These are phyloP conservation scores for Arenicola marina DNA, from an alignment of 2,888 invertebrate genomes.

Conservation along the genomic window DNA sequence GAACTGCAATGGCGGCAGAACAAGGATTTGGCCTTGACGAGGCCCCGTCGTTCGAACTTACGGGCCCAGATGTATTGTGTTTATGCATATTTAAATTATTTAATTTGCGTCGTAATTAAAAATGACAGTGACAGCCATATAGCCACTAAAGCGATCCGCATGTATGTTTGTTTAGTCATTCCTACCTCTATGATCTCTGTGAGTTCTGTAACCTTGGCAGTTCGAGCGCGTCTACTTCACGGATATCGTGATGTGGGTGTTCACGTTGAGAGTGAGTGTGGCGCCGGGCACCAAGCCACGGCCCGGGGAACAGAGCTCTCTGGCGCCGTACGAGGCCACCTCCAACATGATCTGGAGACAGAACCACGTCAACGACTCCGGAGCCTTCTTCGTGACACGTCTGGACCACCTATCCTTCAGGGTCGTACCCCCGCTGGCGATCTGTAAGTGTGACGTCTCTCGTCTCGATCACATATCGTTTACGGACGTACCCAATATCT, in stretches of 20 bases:
- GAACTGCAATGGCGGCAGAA: too few relatives aligned
- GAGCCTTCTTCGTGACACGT: not conserved
- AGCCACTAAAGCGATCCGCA: too few relatives aligned
- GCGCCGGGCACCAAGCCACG: not conserved
- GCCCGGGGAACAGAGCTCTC: not conserved
- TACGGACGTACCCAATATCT: not conserved
- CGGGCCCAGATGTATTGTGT: too few relatives aligned
- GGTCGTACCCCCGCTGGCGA: not conserved
- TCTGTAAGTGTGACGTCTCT: not conserved
- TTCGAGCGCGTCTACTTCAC: slow-evolving; percentile 3
- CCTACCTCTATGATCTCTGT: too few relatives aligned
- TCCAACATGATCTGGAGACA: not conserved
- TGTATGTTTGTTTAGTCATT: too few relatives aligned
- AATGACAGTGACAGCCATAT: too few relatives aligned
- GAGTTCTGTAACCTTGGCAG: not conserved
- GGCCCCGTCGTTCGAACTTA: too few relatives aligned
- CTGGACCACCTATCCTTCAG: not conserved
- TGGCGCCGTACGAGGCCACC: not conserved
- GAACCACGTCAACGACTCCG: not conserved
- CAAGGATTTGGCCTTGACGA: too few relatives aligned
- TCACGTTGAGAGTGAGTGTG: not conserved
- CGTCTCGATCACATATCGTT: not conserved
- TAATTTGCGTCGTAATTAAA: too few relatives aligned
- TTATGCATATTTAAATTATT: too few relatives aligned
- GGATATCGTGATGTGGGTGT: not conserved